A percentile compares a stretch with the other conserved stretches of the same genome.
These are phyloP conservation scores for Rhagologus leucostigma DNA, from an alignment of 2,113 vertebrate species.

Conservation along the genomic window DNA sequence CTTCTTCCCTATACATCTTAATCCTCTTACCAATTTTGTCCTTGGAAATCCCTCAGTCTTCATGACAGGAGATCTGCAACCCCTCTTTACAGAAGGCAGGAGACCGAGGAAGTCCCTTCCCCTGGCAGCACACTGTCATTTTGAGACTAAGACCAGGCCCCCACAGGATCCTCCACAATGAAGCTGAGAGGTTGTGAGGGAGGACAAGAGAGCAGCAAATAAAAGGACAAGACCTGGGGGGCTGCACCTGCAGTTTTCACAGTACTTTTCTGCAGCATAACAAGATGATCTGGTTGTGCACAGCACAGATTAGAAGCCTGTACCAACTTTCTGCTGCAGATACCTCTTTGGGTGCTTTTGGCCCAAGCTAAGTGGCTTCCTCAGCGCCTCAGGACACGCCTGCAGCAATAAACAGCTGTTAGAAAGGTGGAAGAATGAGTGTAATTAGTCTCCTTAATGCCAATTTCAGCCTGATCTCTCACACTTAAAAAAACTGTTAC, in stretches of 20 bases:
- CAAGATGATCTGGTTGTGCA: neutral
- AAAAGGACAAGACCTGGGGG: neutral
- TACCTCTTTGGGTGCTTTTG: neutral
- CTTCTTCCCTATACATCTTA: neutral
- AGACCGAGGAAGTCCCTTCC: neutral
- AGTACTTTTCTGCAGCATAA: neutral
- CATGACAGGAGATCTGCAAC: neutral
- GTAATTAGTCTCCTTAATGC: slow-evolving; percentile 67
- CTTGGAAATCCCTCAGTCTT: neutral
- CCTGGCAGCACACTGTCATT: neutral
- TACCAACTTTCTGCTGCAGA: neutral
- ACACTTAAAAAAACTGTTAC: slow-evolving; percentile 72
- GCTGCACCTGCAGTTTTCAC: neutral
- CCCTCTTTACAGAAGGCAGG: fast-evolving
- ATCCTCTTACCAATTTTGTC: neutral
- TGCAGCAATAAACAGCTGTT: slow-evolving; percentile 37
- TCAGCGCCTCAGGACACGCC: slow-evolving; percentile 12
- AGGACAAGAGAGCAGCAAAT: neutral
- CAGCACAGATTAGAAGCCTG: neutral
- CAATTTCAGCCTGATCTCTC: slow-evolving; percentile 71
- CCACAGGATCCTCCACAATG: neutral
- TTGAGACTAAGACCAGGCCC: neutral
- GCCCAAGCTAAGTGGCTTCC: neutral
- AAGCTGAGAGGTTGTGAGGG: neutral
- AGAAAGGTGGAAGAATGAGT: slow-evolving; percentile 47